Conservation (phyloP, 2,797 vertebrate genomes). For the Pogonophryne albipinna region DNA sequence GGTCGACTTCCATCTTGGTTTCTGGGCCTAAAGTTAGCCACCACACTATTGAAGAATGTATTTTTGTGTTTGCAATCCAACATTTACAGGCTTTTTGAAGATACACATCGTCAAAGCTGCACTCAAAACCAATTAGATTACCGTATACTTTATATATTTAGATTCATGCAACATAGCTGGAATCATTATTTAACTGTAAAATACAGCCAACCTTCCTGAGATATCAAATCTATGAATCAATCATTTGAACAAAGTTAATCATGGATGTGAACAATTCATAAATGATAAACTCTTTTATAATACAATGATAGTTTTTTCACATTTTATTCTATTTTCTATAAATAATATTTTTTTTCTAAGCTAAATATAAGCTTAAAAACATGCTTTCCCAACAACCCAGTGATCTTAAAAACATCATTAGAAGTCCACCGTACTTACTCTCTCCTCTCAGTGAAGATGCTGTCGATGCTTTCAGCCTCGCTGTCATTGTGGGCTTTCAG, state of each 20-base stretch:
- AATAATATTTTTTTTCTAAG: no score
- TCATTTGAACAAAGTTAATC: no score
- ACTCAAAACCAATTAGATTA: neutral
- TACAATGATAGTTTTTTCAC: neutral
- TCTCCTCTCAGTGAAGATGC: conserved; percentile 95
- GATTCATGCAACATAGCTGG: neutral
- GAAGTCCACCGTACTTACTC: conserved; percentile 84
- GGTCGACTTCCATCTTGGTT: no score
- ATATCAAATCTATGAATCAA: no score
- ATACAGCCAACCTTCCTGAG: neutral
- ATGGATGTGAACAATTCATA: neutral
- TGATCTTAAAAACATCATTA: neutral
- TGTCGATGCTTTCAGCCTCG: conserved; percentile 91
- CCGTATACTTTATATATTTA: neutral
- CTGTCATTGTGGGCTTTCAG: conserved; percentile 93
- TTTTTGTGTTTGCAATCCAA: neutral
- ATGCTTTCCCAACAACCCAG: neutral
- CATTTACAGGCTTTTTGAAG: neutral
- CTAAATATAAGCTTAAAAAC: neutral
- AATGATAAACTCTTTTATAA: neutral
- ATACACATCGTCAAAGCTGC: neutral
- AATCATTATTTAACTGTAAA: neutral
- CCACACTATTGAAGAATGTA: no score
- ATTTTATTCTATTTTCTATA: neutral
- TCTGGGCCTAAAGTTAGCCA: no score